These are phyloP conservation scores for Chrysopa pallens DNA, from an alignment of 1,140 invertebrate species.

Conservation along the genomic window DNA sequence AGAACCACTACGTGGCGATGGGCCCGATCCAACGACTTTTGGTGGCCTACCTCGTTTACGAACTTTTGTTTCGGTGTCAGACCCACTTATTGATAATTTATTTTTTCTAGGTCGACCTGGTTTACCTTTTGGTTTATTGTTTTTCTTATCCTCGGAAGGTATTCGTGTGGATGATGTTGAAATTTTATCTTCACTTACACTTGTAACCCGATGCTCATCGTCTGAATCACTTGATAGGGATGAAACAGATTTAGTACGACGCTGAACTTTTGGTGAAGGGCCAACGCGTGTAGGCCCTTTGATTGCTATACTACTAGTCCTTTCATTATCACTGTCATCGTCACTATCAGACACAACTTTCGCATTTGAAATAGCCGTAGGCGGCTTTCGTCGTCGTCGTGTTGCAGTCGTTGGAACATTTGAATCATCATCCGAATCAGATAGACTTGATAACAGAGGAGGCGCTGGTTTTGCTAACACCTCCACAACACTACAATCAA, in stretches of 20 bases:
- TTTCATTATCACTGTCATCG: constrained; percentile 15
- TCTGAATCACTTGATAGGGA: constrained; percentile 13
- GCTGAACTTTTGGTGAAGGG: constrained; percentile 14
- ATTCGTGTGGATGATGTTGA: constrained; percentile 4
- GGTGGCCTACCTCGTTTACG: constrained; percentile 11
- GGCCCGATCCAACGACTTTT: constrained; percentile 3
- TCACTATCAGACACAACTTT: constrained; percentile 4
- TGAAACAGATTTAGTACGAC: constrained; percentile 14
- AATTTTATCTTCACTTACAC: constrained; percentile 6
- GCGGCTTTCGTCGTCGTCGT: neutral
- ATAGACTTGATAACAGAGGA: constrained; percentile 16
- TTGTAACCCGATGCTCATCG: constrained; percentile 3
- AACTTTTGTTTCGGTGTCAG: constrained; percentile 3
- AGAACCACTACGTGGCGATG: constrained; percentile 4
- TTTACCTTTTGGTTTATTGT: constrained; percentile 3
- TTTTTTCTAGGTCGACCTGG: constrained; percentile 21
- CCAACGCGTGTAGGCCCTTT: neutral
- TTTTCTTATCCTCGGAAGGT: constrained; percentile 18
- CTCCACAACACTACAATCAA: constrained; percentile 25
- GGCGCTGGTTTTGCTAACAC: constrained; percentile 12
- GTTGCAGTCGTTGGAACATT: constrained; percentile 1
- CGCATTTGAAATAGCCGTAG: neutral
- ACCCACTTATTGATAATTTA: constrained; percentile 16
- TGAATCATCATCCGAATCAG: constrained; percentile 14
- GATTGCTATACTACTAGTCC: constrained; percentile 8